These are phyloP conservation scores for Lytechinus variegatus DNA, from an alignment of 35 echinoderm and acorn worm genomes.

Conservation along the genomic window DNA sequence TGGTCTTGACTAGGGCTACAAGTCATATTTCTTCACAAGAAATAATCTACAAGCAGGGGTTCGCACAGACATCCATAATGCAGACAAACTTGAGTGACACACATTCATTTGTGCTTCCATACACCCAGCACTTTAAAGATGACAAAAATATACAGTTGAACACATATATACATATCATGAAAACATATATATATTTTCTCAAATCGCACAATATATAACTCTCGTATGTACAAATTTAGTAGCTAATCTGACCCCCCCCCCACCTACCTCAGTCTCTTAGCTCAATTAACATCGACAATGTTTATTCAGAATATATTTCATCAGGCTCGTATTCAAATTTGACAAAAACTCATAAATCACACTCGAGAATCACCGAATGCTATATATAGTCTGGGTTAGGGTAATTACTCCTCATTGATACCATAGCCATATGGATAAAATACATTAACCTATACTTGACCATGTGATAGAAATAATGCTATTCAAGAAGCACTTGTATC, in stretches of 20 bases:
- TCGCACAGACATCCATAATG: neutral
- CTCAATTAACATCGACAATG: neutral
- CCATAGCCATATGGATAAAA: neutral
- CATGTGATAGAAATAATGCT: no score
- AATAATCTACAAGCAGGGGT: neutral
- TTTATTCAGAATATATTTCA: neutral
- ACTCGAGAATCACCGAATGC: neutral
- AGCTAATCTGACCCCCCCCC: neutral
- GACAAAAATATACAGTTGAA: neutral
- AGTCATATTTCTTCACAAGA: neutral
- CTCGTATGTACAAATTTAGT: neutral
- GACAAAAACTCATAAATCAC: neutral
- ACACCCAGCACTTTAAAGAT: neutral
- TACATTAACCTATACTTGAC: neutral
- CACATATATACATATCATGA: constrained; percentile 14
- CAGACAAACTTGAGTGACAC: neutral
- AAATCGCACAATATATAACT: neutral
- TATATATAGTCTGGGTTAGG: neutral
- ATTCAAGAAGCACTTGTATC: no score
- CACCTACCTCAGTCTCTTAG: neutral
- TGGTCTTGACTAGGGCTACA: neutral
- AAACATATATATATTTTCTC: constrained; percentile 12
- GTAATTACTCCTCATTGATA: no score
- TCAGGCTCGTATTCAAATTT: neutral
- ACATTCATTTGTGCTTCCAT: neutral